Conservation (phyloP, 2,888 invertebrate species). For the Hololepta plana region DNA sequence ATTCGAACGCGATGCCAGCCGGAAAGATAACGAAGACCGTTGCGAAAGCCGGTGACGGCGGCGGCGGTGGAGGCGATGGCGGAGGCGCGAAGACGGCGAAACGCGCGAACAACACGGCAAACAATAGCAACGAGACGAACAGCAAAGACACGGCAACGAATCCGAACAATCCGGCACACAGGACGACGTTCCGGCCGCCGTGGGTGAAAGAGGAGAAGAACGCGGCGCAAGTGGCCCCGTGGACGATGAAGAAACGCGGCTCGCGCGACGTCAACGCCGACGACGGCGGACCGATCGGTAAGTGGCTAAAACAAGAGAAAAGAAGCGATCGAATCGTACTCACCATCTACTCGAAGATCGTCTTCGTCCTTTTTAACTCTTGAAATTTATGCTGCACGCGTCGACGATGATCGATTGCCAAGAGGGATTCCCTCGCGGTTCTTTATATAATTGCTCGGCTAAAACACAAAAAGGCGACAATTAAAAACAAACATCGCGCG, state of each 20-base stretch:
- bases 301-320: conserved; percentile 4
- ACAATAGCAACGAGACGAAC: not conserved
- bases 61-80: conserved; percentile 32
- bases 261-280: conserved; percentile 10
- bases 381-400: no score
- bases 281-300: conserved; percentile 6
- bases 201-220: conserved; percentile 56
- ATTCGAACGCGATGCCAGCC: conserved; percentile 43
- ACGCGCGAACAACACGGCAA: not conserved
- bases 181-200: conserved; percentile 47
- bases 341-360: no score
- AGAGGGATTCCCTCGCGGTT: no score
- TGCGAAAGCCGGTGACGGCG: conserved; percentile 32
- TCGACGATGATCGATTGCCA: no score
- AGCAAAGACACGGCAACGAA: conserved; percentile 4
- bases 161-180: conserved; percentile 4
- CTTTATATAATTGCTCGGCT: no score
- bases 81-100: conserved; percentile 13
- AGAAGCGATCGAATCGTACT: conserved; percentile 9
- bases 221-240: conserved; percentile 39
- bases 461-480: no score
- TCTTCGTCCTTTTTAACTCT: no score
- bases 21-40: conserved; percentile 31
- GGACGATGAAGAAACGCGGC: conserved; percentile 36
- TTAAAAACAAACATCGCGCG: no score